Conservation (phyloP, 2,113 vertebrate genomes). For the Trematocara nigrifrons region DNA sequence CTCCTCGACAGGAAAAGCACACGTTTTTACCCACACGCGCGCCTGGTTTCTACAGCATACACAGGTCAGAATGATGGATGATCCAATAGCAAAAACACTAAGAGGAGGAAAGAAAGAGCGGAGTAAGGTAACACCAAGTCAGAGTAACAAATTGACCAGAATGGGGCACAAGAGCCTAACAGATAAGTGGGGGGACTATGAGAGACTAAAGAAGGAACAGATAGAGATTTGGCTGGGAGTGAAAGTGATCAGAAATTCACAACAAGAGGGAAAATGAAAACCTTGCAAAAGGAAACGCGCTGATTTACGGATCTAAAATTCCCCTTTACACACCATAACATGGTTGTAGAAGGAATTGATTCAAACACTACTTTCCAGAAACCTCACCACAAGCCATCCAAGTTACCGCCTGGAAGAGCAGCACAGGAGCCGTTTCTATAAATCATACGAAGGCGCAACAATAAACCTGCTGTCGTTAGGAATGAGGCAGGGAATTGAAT, state of each 20-base stretch:
- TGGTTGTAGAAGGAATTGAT: background rate
- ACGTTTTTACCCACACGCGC: background rate
- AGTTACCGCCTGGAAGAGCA: background rate
- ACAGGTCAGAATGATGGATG: slow-evolving; percentile 50
- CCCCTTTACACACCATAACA: background rate
- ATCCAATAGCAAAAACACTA: slow-evolving; percentile 24
- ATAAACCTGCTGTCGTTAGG: slow-evolving; percentile 26
- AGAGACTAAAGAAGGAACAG: background rate
- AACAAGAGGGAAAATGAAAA: background rate
- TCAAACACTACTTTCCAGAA: background rate
- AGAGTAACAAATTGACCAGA: background rate
- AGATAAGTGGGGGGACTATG: background rate
- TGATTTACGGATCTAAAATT: background rate
- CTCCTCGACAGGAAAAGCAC: background rate
- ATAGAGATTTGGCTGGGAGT: background rate
- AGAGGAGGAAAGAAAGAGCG: background rate
- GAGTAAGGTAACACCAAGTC: background rate
- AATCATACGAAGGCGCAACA: slow-evolving; percentile 22
- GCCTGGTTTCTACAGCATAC: background rate
- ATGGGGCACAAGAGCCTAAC: background rate
- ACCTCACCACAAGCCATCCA: background rate
- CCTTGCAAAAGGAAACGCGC: background rate
- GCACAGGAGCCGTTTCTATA: slow-evolving; percentile 30
- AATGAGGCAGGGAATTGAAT: slow-evolving; percentile 38
- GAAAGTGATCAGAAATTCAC: background rate